Base-by-base conservation (phyloP, 2,113 vertebrate genomes). In the Microcebus murinus region DNA sequence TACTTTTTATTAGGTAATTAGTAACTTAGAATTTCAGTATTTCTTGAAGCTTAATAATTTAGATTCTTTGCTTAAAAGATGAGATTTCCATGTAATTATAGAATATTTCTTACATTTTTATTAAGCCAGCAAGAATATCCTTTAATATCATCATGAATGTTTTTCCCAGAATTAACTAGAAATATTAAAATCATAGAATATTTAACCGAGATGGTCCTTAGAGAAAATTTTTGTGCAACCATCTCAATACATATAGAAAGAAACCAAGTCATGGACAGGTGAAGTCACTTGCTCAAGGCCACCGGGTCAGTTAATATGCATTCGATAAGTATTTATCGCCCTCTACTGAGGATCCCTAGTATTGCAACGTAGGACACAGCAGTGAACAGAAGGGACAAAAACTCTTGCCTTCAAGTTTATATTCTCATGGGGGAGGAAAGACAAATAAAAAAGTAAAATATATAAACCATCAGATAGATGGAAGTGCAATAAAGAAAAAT, bases 11-110 rank as follows among this genome's bases (percentile, higher is more conserved):
- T 84, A 90, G 20, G 67, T 63, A 89, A 83, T 59, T 95, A 90
- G 39, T 77, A 82, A 96, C 50, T 96, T 96, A 59, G 27, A 87
- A 87, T 73, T 88, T 88, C 21, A 83, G 8, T 80, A 82, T 95
- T 95, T 91, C 74, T 91, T 77, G 6, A 96, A 85, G 55, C 29
- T 70, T 84, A 96, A 61, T 93, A 80, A 52, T 93, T 87, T 80
- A 87, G 73, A 90, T 50, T 92, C 42, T 61, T 95, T 94, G 36
- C 52, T 88, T 95, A 82, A 91, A 94, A 87, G 57, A 45, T 80
- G 10, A 94, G 13, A 90, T 82, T 89, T 80, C 52, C 31, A 23
- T 34, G 39, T 85, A 90, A 91, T 59, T 88, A 77, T 42, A 80
- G 80, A 82, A 25, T 48, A 20, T 55, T 36, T 83, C 59, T 90